Evolutionary conservation across 2,888 invertebrate genomes (phyloP).

Genomic region (Leptopterna dolabrata): DNA sequence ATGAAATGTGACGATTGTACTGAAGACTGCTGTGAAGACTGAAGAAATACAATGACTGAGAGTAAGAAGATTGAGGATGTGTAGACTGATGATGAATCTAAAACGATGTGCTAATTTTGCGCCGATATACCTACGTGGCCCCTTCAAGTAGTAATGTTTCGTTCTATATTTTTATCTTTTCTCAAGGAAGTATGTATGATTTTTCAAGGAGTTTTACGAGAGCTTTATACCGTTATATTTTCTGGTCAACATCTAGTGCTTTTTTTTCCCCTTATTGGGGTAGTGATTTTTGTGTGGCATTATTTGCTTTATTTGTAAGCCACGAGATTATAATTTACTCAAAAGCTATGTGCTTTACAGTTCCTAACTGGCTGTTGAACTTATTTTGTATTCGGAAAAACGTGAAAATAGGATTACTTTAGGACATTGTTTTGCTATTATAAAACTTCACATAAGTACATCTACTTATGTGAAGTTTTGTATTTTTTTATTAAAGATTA

Average conservation of each 20-base stretch:
- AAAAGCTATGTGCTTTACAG: neutral
- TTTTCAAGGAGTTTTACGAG: too few relatives aligned
- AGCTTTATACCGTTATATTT: neutral
- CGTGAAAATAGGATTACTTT: neutral
- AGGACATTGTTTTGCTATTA: neutral
- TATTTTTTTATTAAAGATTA: neutral
- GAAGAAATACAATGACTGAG: too few relatives aligned
- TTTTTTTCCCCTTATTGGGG: neutral
- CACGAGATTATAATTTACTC: neutral
- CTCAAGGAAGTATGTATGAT: too few relatives aligned
- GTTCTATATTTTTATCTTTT: too few relatives aligned
- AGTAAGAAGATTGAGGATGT: too few relatives aligned
- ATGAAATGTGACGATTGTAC: neutral
- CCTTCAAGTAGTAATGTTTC: too few relatives aligned
- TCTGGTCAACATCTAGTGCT: neutral
- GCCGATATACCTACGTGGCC: too few relatives aligned
- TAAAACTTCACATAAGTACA: neutral
- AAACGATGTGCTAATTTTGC: too few relatives aligned
- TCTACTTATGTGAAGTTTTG: constrained; percentile 3
- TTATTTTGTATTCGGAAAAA: neutral
- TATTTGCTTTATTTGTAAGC: neutral
- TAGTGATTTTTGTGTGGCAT: neutral
- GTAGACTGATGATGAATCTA: too few relatives aligned
- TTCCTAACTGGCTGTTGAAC: neutral
- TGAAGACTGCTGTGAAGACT: too few relatives aligned